These are phyloP conservation scores for Catharus bicknelli DNA, from an alignment of 2,113 vertebrate species.

Conservation along the genomic window DNA sequence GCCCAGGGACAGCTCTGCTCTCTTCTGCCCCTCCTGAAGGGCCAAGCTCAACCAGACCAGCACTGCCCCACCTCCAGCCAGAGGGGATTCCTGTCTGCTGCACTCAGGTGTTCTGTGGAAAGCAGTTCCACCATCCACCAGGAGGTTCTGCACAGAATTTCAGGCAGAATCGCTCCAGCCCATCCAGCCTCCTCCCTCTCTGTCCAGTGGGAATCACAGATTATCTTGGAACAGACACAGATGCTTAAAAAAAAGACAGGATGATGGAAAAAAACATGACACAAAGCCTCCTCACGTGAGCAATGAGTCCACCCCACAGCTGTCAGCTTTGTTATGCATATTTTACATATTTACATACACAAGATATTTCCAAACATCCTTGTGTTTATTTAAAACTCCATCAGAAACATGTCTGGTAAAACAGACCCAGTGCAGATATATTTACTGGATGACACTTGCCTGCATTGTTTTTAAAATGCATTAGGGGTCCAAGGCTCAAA, in stretches of 20 bases:
- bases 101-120: background rate
- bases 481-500: background rate
- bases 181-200: slow-evolving; percentile 34
- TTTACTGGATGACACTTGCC: slow-evolving; percentile 47
- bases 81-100: background rate
- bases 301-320: slow-evolving; percentile 67
- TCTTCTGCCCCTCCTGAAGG: background rate
- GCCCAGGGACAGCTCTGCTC: fast-evolving
- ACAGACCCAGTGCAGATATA: slow-evolving; percentile 55
- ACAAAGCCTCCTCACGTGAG: slow-evolving; percentile 55
- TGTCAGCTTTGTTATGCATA: slow-evolving; percentile 73
- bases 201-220: slow-evolving; percentile 57
- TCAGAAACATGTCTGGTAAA: slow-evolving; percentile 63
- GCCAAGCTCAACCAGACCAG: background rate
- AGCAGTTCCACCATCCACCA: background rate
- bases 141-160: too few relatives aligned
- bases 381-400: slow-evolving; percentile 75
- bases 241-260: background rate
- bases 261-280: slow-evolving; percentile 52
- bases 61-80: background rate
- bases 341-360: slow-evolving; percentile 79
- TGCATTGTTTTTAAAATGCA: slow-evolving; percentile 47
- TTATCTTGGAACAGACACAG: slow-evolving; percentile 40
- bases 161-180: background rate
- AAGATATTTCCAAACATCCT: slow-evolving; percentile 75